Conservation (phyloP, 2,888 invertebrate species). For the Dynastes maya region DNA sequence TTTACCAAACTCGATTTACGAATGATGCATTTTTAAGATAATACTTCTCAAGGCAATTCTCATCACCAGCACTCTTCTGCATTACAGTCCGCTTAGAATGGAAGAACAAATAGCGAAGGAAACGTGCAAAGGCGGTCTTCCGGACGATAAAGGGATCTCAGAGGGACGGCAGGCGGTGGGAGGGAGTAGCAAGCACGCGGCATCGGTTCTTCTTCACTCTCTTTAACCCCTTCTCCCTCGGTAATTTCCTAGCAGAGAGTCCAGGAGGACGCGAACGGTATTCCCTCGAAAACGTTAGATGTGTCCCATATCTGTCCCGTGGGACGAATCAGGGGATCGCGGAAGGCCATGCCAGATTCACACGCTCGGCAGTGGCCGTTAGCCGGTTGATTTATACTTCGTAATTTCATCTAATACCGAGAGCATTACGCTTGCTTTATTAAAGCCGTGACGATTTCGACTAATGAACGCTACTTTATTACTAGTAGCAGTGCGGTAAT, state of each 20-base stretch:
- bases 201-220: slow-evolving; percentile 35
- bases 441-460: slow-evolving; percentile 58
- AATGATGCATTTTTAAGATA: too few relatives aligned
- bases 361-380: slow-evolving; percentile 55
- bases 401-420: slow-evolving; percentile 58
- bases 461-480: slow-evolving; percentile 55
- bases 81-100: not conserved
- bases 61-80: too few relatives aligned
- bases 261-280: not conserved
- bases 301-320: slow-evolving; percentile 44
- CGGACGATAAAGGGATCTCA: not conserved
- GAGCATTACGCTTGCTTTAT: slow-evolving; percentile 58
- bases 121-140: not conserved
- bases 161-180: too few relatives aligned
- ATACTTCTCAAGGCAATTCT: too few relatives aligned
- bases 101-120: slow-evolving; percentile 12
- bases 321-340: slow-evolving; percentile 41
- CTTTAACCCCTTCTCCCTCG: slow-evolving; percentile 29
- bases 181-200: not conserved
- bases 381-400: slow-evolving; percentile 57
- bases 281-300: slow-evolving; percentile 37
- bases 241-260: slow-evolving; percentile 27
- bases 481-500: slow-evolving; percentile 26
- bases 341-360: slow-evolving; percentile 53
- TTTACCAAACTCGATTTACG: too few relatives aligned